A percentile compares a stretch with the other conserved stretches of the same genome.
These are phyloP conservation scores for Podarcis lilfordi DNA, from an alignment of 2,797 vertebrate genomes.

Conservation along the genomic window DNA sequence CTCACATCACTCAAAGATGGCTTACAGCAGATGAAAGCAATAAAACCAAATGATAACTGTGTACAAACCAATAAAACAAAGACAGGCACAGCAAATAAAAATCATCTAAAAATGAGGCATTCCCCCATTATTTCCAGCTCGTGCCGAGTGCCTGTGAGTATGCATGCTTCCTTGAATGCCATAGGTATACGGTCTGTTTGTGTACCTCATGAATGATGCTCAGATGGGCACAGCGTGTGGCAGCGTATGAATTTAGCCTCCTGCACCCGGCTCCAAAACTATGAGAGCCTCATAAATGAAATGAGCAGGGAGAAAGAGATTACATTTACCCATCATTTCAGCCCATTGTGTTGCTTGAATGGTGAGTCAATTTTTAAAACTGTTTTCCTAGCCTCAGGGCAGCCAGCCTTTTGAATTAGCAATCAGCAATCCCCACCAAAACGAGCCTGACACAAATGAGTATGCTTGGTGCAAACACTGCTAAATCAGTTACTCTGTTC, in stretches of 20 bases:
- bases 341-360: conserved; percentile 22
- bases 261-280: background rate
- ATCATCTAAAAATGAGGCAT: background rate
- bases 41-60: background rate
- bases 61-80: background rate
- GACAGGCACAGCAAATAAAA: background rate
- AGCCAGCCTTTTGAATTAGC: conserved; percentile 27
- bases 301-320: conserved; percentile 26
- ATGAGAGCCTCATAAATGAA: background rate
- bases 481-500: background rate
- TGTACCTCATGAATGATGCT: background rate
- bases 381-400: conserved; percentile 39
- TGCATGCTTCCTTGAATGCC: background rate
- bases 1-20: background rate
- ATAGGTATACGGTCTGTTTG: background rate
- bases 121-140: too few relatives aligned
- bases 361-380: conserved; percentile 36
- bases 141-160: too few relatives aligned
- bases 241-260: background rate
- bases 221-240: background rate
- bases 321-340: conserved; percentile 31
- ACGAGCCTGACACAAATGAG: conserved; percentile 25
- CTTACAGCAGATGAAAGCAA: background rate
- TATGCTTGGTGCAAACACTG: background rate
- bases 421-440: conserved; percentile 19